Conservation (phyloP, 2,888 invertebrate species). For the Serrognathus titanus region DNA sequence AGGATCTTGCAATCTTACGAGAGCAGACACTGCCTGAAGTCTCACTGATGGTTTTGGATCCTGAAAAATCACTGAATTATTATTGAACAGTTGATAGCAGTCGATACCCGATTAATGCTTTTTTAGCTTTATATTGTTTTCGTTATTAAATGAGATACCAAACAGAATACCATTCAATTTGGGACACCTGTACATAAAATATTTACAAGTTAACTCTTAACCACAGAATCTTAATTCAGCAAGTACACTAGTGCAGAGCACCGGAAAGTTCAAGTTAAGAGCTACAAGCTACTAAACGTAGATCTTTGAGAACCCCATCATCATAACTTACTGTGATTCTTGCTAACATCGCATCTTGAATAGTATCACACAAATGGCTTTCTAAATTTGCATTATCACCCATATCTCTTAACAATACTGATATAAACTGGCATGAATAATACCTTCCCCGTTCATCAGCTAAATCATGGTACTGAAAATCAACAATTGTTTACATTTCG, state of each 20-base stretch:
- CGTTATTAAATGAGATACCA: no score
- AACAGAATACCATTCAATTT: no score
- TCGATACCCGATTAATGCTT: no score
- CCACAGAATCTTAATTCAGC: no score
- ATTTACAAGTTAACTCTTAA: no score
- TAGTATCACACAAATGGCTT: slow-evolving; percentile 69
- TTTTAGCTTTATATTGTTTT: no score
- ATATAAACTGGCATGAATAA: slow-evolving; percentile 74
- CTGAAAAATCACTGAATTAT: slow-evolving; percentile 41
- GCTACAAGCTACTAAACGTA: no score
- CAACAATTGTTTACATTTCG: not conserved
- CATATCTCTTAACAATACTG: slow-evolving; percentile 68
- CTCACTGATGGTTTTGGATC: slow-evolving; percentile 75
- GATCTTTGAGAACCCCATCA: no score
- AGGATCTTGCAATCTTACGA: slow-evolving; percentile 79
- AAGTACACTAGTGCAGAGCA: no score
- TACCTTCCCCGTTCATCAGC: slow-evolving; percentile 60
- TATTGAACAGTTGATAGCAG: not conserved
- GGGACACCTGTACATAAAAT: no score
- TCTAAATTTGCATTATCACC: slow-evolving; percentile 65
- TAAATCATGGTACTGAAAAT: slow-evolving; percentile 49
- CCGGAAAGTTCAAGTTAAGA: no score
- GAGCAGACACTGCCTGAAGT: slow-evolving; percentile 73
- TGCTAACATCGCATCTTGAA: slow-evolving; percentile 66
- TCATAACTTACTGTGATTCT: slow-evolving; percentile 52